Evolutionary conservation across 64 coral and sea anemone genomes (phyloP), one percentile per base, ranked within the genome.

Genomic region (Stylophora pistillata): DNA sequence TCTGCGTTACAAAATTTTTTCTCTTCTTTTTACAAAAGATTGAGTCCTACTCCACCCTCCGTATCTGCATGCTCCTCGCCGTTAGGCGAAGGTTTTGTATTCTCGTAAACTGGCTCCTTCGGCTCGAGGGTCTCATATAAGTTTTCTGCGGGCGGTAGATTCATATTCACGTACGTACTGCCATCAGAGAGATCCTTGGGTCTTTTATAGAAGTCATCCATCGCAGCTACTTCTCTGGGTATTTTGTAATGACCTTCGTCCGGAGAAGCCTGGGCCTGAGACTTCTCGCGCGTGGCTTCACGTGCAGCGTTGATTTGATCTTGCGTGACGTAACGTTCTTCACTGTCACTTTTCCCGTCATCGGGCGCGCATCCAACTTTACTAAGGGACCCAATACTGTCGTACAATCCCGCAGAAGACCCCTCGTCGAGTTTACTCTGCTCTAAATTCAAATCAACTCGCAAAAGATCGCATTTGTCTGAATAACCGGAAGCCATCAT

Each of bases 391-490:
- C 62, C 80, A 54, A 84, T 68, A 53, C 34, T 84, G 4, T 84
- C 80, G 62, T 84, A 84, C 80, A 84, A 70, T 69, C 80, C 33
- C 21, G 31, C 28, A 26, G 16, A 13, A 37, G 33, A 21, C 21
- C 34, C 61, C 2, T 53, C 62, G 31, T 33, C 80, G 13, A 84
- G 34, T 84, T 68, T 53, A 13, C 54, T 30, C 28, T 62, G 33
- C 58, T 9, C 54, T 30, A 30, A 15, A 21, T 58, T 91, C n/a
- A 74, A 76, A 73, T 79, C 89, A 73, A 73, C 89, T 5, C 30
- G 18, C 10, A 81, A 74, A 26, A 11, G 64, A 68, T 75, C 15
- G 56, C 58, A 74, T 20, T 77, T 75, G 61, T 73, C 72, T 18
- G 83, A 74, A 59, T 21, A 23, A 68, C 16, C 58, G 52, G 74